These are phyloP conservation scores for Dicentrarchus labrax DNA, from an alignment of 2,113 vertebrate genomes.

Conservation along the genomic window DNA sequence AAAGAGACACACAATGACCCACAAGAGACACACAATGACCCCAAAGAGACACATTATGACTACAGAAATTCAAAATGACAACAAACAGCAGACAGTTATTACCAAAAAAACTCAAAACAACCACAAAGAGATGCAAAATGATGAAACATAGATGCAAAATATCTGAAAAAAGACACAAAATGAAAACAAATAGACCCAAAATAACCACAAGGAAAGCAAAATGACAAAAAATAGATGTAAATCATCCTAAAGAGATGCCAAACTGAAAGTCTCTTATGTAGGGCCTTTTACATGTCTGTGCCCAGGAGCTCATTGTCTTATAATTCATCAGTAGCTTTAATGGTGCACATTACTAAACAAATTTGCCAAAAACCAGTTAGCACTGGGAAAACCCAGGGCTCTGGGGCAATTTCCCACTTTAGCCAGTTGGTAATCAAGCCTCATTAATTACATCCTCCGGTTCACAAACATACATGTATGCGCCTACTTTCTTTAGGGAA, in stretches of 20 bases:
- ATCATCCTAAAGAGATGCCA: neutral
- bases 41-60: too few species aligned
- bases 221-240: too few species aligned
- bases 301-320: neutral
- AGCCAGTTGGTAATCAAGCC: neutral
- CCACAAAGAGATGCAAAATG: neutral
- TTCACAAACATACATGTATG: neutral
- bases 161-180: too few species aligned
- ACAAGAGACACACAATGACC: neutral
- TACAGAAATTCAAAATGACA: too few species aligned
- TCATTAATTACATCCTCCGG: neutral
- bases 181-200: too few species aligned
- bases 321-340: neutral
- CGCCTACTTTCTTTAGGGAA: neutral
- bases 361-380: neutral
- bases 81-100: too few species aligned
- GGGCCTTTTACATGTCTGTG: neutral
- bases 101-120: neutral
- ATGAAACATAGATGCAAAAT: too few species aligned
- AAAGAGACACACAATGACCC: neutral
- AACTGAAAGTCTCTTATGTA: neutral
- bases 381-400: too few species aligned
- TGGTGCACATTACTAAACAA: neutral
- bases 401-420: neutral
- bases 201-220: too few species aligned